Base-by-base conservation (phyloP, 2,888 invertebrate genomes). In the Dendrolimus pini region DNA sequence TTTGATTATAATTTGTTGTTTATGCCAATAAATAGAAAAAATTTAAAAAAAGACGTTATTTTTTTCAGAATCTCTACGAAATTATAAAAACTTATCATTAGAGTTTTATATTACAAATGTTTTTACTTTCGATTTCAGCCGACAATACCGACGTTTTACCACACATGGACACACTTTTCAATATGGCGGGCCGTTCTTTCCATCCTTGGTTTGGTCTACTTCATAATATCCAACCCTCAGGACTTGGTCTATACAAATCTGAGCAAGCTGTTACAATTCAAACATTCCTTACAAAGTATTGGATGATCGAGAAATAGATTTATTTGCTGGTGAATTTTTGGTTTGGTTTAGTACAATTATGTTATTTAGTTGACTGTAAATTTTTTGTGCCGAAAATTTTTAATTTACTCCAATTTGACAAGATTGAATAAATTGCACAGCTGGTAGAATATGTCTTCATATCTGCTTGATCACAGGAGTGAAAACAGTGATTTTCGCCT, bases 161-260 rank as follows among this genome's bases (percentile, higher is more conserved):
- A 88, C 75, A 91, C 92, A 0, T 93, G 93, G 93, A 93, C 92
- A 0, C 92, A 92, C 63, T 86, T 93, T 62, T 93, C 93, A 3
- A 86, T 93, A 66, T 93, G 93, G 92, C 84, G 93, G 14, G 92
- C 93, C 1, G 85, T 93, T 3, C 78, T 93, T 10, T 92, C 93
- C 0, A 91, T 93, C 62, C 74, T 92, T 1, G 93, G 93, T 0
- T 80, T 93, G 70, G 86, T 92, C 0, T 91, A 93, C 68, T 89
- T 93, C 65, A 86, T 93, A 8, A 85, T 93, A 65, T 87, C 92
- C 0, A 89, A 88, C 60, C 89, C 92, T 0, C 92, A 86, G 53
- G 93, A 92, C 64, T 70, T 91, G 59, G 86, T 93, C 2, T 87
- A 88, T 66, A 71, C 82, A 55, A 92, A 93, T 70, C 75, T 93